phyloP scores from a whole-genome alignment of 1,140 invertebrate species.

The Anoplolepis gracilipes region DNA sequence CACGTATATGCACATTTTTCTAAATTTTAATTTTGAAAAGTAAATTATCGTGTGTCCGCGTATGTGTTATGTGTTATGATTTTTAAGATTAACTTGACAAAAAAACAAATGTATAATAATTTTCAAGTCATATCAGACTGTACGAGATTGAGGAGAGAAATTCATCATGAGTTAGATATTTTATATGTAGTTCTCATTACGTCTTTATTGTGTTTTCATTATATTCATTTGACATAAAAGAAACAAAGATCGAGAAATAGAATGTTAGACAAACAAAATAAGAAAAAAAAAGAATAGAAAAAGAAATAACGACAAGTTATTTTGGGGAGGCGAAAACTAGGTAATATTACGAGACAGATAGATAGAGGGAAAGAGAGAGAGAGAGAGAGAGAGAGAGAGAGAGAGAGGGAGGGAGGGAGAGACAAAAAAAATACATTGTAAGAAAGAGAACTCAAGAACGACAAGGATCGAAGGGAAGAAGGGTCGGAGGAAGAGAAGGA shows the following conservation, averaged over 20 bases:
- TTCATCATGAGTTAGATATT: slow-evolving; percentile 28
- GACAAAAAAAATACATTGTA: background rate
- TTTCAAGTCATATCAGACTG: too few species aligned
- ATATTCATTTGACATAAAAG: background rate
- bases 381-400: background rate
- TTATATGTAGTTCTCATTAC: slow-evolving; percentile 28
- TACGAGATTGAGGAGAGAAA: too few species aligned
- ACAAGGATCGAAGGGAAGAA: slow-evolving; percentile 1
- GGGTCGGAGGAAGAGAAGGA: background rate
- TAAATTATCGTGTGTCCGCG: background rate
- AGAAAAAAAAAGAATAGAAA: slow-evolving; percentile 9
- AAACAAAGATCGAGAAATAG: background rate
- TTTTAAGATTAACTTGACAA: slow-evolving; percentile 23
- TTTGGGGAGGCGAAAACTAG: background rate
- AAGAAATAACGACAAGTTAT: slow-evolving; percentile 17
- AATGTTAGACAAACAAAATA: slow-evolving; percentile 8
- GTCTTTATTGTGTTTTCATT: background rate
- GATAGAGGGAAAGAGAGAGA: slow-evolving; percentile 3
- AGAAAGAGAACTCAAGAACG: slow-evolving; percentile 51
- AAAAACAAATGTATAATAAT: background rate
- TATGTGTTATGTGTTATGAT: background rate
- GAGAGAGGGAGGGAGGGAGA: background rate
- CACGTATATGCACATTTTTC: background rate
- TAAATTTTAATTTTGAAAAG: slow-evolving; percentile 5
- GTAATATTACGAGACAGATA: too few species aligned